Conservation (phyloP, 2,113 vertebrate genomes). For the Calyptomena viridis region DNA sequence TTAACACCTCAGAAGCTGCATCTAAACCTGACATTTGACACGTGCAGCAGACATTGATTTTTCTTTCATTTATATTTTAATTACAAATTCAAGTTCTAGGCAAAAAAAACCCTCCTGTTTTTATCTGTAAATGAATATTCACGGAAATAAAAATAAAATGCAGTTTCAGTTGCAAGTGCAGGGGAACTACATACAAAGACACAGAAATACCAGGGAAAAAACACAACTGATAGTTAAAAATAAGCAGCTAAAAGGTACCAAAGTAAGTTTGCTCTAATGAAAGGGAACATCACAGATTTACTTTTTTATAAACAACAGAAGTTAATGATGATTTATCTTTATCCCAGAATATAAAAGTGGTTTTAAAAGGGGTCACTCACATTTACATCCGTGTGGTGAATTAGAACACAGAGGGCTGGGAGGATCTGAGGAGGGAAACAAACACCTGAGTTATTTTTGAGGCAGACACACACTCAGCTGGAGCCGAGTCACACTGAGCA, state of each 20-base stretch:
- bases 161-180: neutral
- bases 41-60: neutral
- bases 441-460: neutral
- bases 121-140: neutral
- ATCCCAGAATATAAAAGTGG: neutral
- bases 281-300: too few relatives aligned
- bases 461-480: neutral
- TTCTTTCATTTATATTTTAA: neutral
- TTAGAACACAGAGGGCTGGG: slow-evolving; percentile 94
- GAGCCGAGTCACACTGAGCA: neutral
- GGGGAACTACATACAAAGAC: neutral
- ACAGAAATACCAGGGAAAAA: neutral
- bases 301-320: too few relatives aligned
- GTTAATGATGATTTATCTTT: neutral
- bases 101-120: neutral
- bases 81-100: neutral
- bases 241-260: neutral
- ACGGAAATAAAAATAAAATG: neutral
- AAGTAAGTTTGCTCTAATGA: neutral
- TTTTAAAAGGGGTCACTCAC: slow-evolving; percentile 78
- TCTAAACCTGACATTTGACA: neutral
- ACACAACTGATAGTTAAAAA: neutral
- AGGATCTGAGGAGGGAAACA: slow-evolving; percentile 82
- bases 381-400: slow-evolving; percentile 98
- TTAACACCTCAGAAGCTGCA: neutral